Base-by-base conservation (phyloP, 2,113 vertebrate genomes). In the mouse (Mus musculus) region DNA sequence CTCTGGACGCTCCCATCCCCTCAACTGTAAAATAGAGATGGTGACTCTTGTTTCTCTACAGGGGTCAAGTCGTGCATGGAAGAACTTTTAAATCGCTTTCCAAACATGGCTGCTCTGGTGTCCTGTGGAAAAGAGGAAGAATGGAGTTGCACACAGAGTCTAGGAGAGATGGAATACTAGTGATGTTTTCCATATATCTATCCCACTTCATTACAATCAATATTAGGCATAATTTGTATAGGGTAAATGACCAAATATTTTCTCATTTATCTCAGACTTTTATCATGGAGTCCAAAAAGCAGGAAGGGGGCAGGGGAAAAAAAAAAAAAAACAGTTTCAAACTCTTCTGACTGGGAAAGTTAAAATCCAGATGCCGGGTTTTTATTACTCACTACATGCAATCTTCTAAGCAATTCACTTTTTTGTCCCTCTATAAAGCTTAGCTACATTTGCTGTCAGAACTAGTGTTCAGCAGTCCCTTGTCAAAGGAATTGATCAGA, bases 281-380 rank as follows among this genome's bases (percentile, higher is more conserved):
- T 73, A 96, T 97, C 87, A 89, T 17, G 80, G 93, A 94, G 88
- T 77, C 56, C 95, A 96, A 96, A 97, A 92, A 65, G 54, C 17
- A 76, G 76, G 36, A 20, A n/a, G 36, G 6, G 52, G 11, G 52
- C 1, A 30, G 52, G 2, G 20, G 69, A n/a, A n/a, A n/a, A n/a
- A 28, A 61, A 65, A 42, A 42, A 42, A 42, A 3, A 42, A 85
- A 75, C 49, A 96, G 84, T 95, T 88, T 63, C 56, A 89, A 97
- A 94, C 61, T 92, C 54, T 87, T 96, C 87, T 92, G 92, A 97
- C 91, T 86, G 88, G 90, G 81, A 98, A 98, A 98, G 90, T 71
- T 97, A 93, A 95, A 97, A 97, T 97, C 97, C 96, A 98, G 93
- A 98, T 98, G 94, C 96, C 95, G 93, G 85, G 88, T 89, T 97